Base-by-base conservation (phyloP, 2,113 vertebrate genomes). In the Epinephelus lanceolatus region DNA sequence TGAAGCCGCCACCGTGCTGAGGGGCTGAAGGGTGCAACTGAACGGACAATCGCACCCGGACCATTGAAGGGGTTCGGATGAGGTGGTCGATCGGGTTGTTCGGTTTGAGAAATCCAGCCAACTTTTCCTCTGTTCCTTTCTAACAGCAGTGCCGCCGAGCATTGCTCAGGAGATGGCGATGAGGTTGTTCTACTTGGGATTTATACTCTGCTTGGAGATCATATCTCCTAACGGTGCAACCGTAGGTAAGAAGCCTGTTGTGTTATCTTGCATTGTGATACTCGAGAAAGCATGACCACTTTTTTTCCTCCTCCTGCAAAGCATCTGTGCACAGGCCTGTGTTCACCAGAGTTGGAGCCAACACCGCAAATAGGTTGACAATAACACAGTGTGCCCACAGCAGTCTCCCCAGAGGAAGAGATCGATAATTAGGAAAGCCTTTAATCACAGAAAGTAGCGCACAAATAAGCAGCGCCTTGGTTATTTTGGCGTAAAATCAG, bases 101-200 rank as follows among this genome's bases (percentile, higher is more conserved):
- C 73, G 89, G 57, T 89, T 82, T 61, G 47, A 85, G 66, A 88
- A 86, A 92, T 86, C 83, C 80, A 47, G 85, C 71, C 92, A 93
- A 93, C 94, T 93, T 92, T 89, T 80, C 80, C 86, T 83, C 72
- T 76, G 63, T 89, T 92, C 82, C 66, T 81, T 92, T 86, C 85
- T 70, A 89, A 86, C 84, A 86, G 88, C 90, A 71, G 90, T 94
- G 94, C 87, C 92, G 79, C 80, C 83, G 89, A 92, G 88, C 93
- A 91, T 88, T 91, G 92, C 89, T 93, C 91, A 65, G 93, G 94
- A 95, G 94, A 89, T 95, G 93, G 93, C 94, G 86, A 89, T 92
- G 84, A 92, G 92, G 86, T 91, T 90, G 92, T 33, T 96, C 91
- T 91, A 65, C 93, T 60, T 95, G 86, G 95, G 94, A 93, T 93